Evolutionary conservation across 92 coral and sea anemone genomes (phyloP).

Genomic region (Actinernus sp.): DNA sequence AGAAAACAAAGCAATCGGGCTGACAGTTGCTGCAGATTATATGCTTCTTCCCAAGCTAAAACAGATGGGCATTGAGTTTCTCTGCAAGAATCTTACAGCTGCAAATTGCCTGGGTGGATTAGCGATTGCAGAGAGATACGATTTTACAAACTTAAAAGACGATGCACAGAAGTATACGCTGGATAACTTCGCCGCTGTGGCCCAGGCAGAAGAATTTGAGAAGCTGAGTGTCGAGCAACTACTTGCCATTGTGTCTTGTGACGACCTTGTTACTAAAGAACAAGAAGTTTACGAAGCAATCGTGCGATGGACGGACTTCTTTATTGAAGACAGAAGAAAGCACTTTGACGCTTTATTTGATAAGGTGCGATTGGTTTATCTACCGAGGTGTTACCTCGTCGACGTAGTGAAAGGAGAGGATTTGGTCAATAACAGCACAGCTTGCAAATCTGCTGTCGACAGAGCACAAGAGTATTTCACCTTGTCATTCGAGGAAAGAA

Average conservation of each 20-base stretch:
- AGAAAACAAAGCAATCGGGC: slow-evolving; percentile 64
- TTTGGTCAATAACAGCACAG: slow-evolving; percentile 60
- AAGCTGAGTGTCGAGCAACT: slow-evolving; percentile 71
- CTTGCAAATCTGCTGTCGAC: slow-evolving; percentile 44
- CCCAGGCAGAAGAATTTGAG: slow-evolving; percentile 70
- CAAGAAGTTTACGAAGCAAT: slow-evolving; percentile 85
- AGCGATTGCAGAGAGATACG: slow-evolving; percentile 84
- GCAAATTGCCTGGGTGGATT: slow-evolving; percentile 85
- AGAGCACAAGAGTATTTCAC: slow-evolving; percentile 72
- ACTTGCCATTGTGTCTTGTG: slow-evolving; percentile 83
- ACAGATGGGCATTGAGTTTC: slow-evolving; percentile 68
- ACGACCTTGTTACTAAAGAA: slow-evolving; percentile 91
- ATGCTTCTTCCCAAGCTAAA: slow-evolving; percentile 70
- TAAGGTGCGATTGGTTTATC: slow-evolving; percentile 66
- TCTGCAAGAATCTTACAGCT: slow-evolving; percentile 70
- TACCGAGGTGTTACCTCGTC: slow-evolving; percentile 79
- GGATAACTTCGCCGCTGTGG: slow-evolving; percentile 77
- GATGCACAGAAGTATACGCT: slow-evolving; percentile 77
- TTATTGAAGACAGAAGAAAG: slow-evolving; percentile 59
- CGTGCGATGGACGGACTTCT: slow-evolving; percentile 77
- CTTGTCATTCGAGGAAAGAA: slow-evolving; percentile 27
- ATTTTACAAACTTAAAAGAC: slow-evolving; percentile 68
- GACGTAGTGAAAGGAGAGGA: slow-evolving; percentile 71
- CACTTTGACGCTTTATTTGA: slow-evolving; percentile 78
- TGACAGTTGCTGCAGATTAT: slow-evolving; percentile 81